Base-by-base conservation (phyloP, 2,797 vertebrate genomes). In the Rallus crepitans region DNA sequence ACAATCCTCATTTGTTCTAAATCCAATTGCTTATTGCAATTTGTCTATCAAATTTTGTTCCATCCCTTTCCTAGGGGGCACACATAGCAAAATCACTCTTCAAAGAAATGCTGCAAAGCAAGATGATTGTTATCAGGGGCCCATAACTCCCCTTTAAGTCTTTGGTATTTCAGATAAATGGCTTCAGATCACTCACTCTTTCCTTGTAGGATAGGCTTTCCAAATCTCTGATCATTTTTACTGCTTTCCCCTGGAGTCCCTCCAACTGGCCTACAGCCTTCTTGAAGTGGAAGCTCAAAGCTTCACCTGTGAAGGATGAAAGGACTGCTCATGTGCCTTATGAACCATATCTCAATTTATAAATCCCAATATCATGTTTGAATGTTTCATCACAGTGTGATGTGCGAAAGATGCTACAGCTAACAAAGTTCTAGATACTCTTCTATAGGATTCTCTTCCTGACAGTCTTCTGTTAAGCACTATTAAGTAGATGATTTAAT, bases 211-310 rank as follows among this genome's bases (percentile, higher is more conserved):
- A 87, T 2, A 35, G 61, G 79, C 37, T 96, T 93, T 78, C 69
- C 78, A 91, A 91, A 90, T 21, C 45, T 94, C 65, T 94, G 61
- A 93, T 90, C 10, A 59, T 78, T 88, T 91, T 69, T 82, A 83
- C 39, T 76, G 72, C 69, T 78, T 90, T 94, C 24, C 42, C 21
- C 66, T 90, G 55, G 80, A 91, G 82, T 79, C 21, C 9, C n/a
- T 94, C 73, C 85, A 91, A 39, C 21, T 33, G 72, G 65, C 3
- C 33, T 71, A 75, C 40, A 69, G 27, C 21, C 16, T 80, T 77
- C 87, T 95, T 88, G 77, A 95, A 94, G 80, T 66, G 53, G 35
- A 87, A 91, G 33, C 82, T 93, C 92, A 90, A 95, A 94, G 92
- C 47, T 90, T 84, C 79, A 90, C 70, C 70, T 89, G n/a, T 69